Percentiles rank a stretch among this genome's conserved stretches.
These are phyloP conservation scores for Coendou prehensilis DNA, from an alignment of 2,797 vertebrate genomes.

Conservation along the genomic window DNA sequence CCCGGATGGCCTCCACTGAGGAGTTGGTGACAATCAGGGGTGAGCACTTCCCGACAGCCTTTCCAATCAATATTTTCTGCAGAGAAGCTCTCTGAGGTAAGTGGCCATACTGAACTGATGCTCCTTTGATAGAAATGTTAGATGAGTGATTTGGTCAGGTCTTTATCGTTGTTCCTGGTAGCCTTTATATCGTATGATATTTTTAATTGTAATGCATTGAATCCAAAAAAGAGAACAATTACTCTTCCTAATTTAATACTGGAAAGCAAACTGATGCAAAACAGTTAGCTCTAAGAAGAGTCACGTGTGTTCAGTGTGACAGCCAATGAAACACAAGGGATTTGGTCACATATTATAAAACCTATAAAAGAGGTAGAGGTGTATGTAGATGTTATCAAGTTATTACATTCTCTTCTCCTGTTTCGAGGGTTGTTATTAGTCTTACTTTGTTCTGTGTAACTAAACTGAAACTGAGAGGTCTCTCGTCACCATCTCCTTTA, in stretches of 20 bases:
- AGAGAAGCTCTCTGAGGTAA: background rate
- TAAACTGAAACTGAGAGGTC: background rate
- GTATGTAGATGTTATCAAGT: background rate
- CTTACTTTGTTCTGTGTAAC: background rate
- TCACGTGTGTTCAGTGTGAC: background rate
- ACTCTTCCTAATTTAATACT: background rate
- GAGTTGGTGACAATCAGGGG: background rate
- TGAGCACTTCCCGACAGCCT: background rate
- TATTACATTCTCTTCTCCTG: too few species aligned
- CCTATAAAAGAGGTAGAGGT: rapidly evolving
- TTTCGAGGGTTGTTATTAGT: background rate
- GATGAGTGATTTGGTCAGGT: background rate
- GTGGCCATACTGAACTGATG: background rate
- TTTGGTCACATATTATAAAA: background rate
- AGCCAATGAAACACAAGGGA: too few species aligned
- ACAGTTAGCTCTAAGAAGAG: background rate
- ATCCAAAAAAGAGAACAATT: background rate
- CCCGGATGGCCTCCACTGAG: background rate
- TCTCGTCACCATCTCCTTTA: background rate
- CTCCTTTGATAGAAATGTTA: background rate
- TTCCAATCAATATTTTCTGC: background rate
- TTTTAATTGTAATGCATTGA: background rate
- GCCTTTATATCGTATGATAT: background rate
- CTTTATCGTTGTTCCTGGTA: background rate
- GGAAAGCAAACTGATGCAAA: background rate